Evolutionary conservation across 2,113 vertebrate genomes (phyloP), one percentile per base, ranked within the genome.

Genomic region (Mystacornis crossleyi): DNA sequence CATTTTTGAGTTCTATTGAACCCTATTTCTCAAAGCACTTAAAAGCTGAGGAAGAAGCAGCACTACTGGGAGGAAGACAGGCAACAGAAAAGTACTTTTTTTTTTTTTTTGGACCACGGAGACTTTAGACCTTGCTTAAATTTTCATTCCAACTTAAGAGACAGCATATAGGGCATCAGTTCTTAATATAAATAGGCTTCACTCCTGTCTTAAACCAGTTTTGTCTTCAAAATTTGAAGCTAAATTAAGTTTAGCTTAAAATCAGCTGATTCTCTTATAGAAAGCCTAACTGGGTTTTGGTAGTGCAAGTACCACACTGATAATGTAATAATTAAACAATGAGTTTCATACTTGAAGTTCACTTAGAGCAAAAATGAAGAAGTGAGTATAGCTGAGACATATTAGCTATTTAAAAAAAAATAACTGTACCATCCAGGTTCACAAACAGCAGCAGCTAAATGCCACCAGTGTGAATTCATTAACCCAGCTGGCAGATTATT

Each of bases 381-480:
- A n/a, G 2, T 72, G 6, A 36, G 29, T 54, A 42, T 14, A 74
- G 57, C 20, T 84, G 58, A 77, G 58, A 85, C 7, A 93, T 29
- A 48, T 94, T 43, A 84, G 43, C 2, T 69, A 53, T 36, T 71
- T 58, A 28, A 6, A 21, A 67, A 90, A 77, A 67, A 38, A 26
- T 15, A 57, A 55, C 47, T 45, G 73, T 91, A 90, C 85, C 82
- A 60, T 64, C 47, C 65, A 86, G 19, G 23, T 70, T 92, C 86
- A 86, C 55, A 81, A 81, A 69, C 57, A 94, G 65, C 25, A 95
- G 80, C 84, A 96, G 69, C 24, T 83, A 65, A 91, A 83, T 55
- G 70, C 40, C 74, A 84, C 87, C 74, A 71, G 53, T 61, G 57
- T 66, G 51, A 95, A 60, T 57, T 78, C 51, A 81, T 50, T 48